phyloP scores from a whole-genome alignment of 1,140 invertebrate genomes.

The Ylistrum balloti region DNA sequence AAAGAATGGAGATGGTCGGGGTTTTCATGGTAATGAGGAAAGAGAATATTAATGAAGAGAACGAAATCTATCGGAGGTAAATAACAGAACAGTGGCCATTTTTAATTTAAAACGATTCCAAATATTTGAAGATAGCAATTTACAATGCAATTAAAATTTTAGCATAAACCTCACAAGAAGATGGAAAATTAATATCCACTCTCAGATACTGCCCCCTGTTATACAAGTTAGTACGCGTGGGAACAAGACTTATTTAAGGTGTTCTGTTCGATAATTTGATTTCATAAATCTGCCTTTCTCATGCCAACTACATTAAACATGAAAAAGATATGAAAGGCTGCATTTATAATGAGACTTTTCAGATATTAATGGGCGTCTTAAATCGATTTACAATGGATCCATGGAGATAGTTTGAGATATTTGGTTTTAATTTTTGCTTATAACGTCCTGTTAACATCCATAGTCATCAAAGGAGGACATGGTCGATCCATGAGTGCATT shows the following conservation, averaged over 20 bases:
- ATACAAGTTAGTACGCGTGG: neutral
- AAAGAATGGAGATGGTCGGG: slow-evolving; percentile 32
- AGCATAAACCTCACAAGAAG: slow-evolving; percentile 33
- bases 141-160: slow-evolving; percentile 36
- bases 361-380: too few species aligned
- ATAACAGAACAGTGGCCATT: neutral
- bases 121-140: slow-evolving; percentile 19
- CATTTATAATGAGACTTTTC: too few species aligned
- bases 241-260: neutral
- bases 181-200: neutral
- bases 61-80: slow-evolving; percentile 7
- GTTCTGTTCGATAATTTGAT: neutral
- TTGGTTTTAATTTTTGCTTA: too few species aligned
- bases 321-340: too few species aligned
- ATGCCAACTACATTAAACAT: too few species aligned
- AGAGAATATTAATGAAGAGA: slow-evolving; percentile 15
- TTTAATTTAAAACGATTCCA: slow-evolving; percentile 8
- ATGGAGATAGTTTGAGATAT: too few species aligned
- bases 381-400: too few species aligned
- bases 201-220: neutral
- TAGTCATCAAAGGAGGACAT: too few species aligned
- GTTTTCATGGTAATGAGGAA: neutral
- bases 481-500: too few species aligned
- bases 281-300: neutral
- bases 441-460: too few species aligned